phyloP scores from a whole-genome alignment of 2,797 vertebrate species.

The Coracias cyanogaster region DNA sequence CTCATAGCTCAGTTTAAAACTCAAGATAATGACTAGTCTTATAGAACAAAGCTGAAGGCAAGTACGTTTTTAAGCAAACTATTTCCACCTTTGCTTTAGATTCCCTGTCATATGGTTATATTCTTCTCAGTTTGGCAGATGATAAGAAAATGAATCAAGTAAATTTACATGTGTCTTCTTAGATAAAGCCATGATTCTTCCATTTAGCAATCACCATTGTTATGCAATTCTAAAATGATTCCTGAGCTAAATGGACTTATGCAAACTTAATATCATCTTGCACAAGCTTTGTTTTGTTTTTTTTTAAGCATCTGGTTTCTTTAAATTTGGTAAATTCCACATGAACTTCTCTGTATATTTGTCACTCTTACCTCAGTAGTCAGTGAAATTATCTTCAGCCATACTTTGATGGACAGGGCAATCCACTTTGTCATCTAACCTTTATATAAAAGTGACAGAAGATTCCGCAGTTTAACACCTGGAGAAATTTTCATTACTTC shows the following conservation, averaged over 20 bases:
- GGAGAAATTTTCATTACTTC: slow-evolving; percentile 72
- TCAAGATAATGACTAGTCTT: background rate
- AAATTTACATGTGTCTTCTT: background rate
- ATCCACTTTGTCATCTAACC: slow-evolving; percentile 64
- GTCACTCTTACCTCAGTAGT: slow-evolving; percentile 10
- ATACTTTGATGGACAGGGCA: slow-evolving; percentile 71
- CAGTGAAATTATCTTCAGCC: slow-evolving; percentile 39
- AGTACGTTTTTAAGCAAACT: background rate
- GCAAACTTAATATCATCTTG: background rate
- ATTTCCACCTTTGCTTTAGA: background rate
- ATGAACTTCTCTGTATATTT: slow-evolving; percentile 12
- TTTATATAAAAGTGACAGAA: slow-evolving; percentile 70
- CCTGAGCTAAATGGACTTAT: background rate
- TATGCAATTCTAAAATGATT: background rate
- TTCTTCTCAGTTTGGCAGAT: background rate
- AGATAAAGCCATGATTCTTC: background rate
- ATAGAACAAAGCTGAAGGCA: background rate
- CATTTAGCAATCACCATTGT: background rate
- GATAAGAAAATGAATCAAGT: background rate
- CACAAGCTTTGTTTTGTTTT: background rate
- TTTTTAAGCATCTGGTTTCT: background rate
- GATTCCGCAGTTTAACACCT: slow-evolving; percentile 67
- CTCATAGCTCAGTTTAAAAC: background rate
- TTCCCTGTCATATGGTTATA: background rate
- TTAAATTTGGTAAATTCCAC: slow-evolving; percentile 10